These are phyloP conservation scores for Amaurobius ferox DNA, from an alignment of 2,888 invertebrate species.

Conservation along the genomic window DNA sequence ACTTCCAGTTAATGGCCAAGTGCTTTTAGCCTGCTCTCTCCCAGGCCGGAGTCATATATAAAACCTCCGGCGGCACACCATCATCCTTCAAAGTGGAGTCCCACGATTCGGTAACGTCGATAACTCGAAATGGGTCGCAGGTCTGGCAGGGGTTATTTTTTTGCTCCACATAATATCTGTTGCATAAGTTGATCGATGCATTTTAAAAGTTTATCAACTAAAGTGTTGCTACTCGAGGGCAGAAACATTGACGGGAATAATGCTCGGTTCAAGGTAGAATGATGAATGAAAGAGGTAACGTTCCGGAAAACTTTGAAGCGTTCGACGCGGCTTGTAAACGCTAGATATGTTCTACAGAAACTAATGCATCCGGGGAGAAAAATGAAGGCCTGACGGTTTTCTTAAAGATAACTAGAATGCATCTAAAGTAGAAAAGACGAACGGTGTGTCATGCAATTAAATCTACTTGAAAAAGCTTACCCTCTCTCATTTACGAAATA, in stretches of 20 bases:
- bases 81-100: slow-evolving; percentile 65
- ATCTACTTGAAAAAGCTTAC: too few species aligned
- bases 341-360: too few species aligned
- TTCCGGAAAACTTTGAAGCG: too few species aligned
- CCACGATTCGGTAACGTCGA: slow-evolving; percentile 34
- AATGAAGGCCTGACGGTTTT: too few species aligned
- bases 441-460: too few species aligned
- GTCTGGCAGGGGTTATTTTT: neutral
- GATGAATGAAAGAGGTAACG: neutral
- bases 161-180: neutral
- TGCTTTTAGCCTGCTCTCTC: slow-evolving; percentile 56
- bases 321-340: too few species aligned
- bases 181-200: neutral
- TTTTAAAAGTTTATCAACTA: neutral
- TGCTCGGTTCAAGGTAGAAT: neutral
- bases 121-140: slow-evolving; percentile 54
- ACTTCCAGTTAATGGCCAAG: slow-evolving; percentile 58
- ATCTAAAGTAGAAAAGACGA: too few species aligned
- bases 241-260: neutral
- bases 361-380: too few species aligned
- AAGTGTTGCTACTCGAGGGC: neutral
- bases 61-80: slow-evolving; percentile 30
- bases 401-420: too few species aligned
- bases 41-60: slow-evolving; percentile 46
- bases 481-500: too few species aligned